Evolutionary conservation across 1,140 invertebrate species (phyloP).

Genomic region (Heliconius nattereri): DNA sequence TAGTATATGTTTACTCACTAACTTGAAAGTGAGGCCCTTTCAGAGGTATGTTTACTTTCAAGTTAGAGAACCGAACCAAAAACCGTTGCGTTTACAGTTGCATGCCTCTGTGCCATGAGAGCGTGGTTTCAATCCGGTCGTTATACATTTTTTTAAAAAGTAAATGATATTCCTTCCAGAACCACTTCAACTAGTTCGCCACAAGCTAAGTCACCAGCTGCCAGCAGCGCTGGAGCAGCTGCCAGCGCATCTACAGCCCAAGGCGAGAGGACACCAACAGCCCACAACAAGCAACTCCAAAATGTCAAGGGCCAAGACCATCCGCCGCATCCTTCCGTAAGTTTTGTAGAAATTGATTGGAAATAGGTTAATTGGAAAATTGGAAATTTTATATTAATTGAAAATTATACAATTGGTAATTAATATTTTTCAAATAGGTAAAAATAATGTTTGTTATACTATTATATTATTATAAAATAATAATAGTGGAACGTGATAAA

Average conservation of each 20-base stretch:
- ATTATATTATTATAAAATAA: conserved; percentile 8
- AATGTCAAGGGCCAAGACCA: conserved; percentile 86
- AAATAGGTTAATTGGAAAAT: conserved; percentile 20
- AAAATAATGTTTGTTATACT: background rate
- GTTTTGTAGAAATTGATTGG: conserved; percentile 49
- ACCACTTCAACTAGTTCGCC: conserved; percentile 86
- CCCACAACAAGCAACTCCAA: conserved; percentile 87
- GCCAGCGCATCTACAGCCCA: conserved; percentile 80
- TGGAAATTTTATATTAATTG: background rate
- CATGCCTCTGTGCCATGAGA: too few relatives aligned
- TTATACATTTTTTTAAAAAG: too few relatives aligned
- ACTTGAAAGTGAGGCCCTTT: too few relatives aligned
- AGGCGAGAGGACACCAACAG: conserved; percentile 84
- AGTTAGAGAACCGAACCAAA: too few relatives aligned
- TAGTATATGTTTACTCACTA: too few relatives aligned
- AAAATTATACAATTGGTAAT: background rate
- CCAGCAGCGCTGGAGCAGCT: conserved; percentile 82
- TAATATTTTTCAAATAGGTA: background rate
- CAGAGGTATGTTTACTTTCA: too few relatives aligned
- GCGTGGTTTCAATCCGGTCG: too few relatives aligned
- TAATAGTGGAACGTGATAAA: conserved; percentile 9
- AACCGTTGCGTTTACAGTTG: too few relatives aligned
- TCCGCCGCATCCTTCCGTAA: conserved; percentile 88
- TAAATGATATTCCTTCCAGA: conserved; percentile 47
- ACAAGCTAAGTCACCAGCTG: conserved; percentile 86